Percentiles rank a stretch among this genome's conserved stretches.
These are phyloP conservation scores for Toxotes lorentzi DNA, from an alignment of 2,797 vertebrate genomes.

Conservation along the genomic window DNA sequence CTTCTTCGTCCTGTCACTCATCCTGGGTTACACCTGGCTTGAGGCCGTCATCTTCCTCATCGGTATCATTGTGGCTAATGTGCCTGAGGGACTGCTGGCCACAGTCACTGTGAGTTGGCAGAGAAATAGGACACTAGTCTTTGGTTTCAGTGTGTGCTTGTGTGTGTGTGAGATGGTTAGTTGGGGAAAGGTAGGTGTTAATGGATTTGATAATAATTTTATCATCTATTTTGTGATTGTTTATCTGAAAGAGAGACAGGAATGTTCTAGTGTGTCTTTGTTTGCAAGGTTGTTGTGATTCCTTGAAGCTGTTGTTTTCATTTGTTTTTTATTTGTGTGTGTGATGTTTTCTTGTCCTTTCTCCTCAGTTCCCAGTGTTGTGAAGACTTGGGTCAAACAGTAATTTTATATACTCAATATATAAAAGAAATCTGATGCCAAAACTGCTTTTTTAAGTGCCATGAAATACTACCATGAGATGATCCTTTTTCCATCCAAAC, in stretches of 20 bases:
- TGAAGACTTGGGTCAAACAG: constrained; percentile 27
- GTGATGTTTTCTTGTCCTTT: background rate
- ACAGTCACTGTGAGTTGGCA: constrained; percentile 92
- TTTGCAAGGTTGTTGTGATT: constrained; percentile 1
- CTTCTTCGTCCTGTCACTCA: constrained; percentile 93
- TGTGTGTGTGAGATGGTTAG: background rate
- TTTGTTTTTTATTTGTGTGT: background rate
- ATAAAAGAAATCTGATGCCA: background rate
- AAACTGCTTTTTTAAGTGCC: background rate
- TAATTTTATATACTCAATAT: constrained; percentile 8
- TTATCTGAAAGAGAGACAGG: accelerated
- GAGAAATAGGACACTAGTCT: background rate
- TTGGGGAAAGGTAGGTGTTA: background rate
- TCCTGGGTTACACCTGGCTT: constrained; percentile 91
- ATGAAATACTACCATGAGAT: background rate
- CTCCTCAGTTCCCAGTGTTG: background rate
- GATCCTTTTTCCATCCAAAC: background rate
- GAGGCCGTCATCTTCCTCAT: constrained; percentile 97
- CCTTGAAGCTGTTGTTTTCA: background rate
- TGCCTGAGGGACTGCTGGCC: constrained; percentile 93
- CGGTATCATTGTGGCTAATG: constrained; percentile 95
- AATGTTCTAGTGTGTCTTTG: background rate
- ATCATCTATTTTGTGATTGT: background rate
- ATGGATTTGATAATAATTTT: background rate
- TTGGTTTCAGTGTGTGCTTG: background rate